Evolutionary conservation across 2,888 invertebrate species (phyloP), one percentile per base, ranked within the genome.

Genomic region (Drosophila siamana): DNA sequence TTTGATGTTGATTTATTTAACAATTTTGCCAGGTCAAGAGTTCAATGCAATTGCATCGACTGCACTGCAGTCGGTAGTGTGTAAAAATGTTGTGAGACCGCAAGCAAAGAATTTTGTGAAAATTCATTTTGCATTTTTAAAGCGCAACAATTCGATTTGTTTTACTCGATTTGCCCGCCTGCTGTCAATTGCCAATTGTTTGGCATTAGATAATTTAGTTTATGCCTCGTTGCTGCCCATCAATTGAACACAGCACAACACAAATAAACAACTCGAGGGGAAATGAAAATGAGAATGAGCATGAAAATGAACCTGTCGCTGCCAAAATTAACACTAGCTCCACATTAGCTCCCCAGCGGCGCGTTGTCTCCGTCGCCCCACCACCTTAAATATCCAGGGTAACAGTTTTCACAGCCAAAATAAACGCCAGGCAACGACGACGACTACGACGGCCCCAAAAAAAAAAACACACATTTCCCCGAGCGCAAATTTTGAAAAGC

Each of bases 1-100:
- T 82, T 69, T 74, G 86, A 86, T 86, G 86, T 81, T 82, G 82
- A 82, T 83, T 83, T 83, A 83, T 83, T 83, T 85, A 79, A 82
- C 86, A 81, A 83, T 87, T 85, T 83, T 73, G 82, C 82, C 67
- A 68, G 79, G 79, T 65, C 59, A 64, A 63, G 43, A 66, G 76
- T 76, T 63, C 52, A 59, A 22, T 38, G 40, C 52, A 33, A 43
- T 40, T 26, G 54, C 22, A 16, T n/a, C n/a, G n/a, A n/a, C n/a
- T n/a, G n/a, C n/a, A n/a, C n/a, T n/a, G n/a, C n/a, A n/a, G n/a
- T n/a, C n/a, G n/a, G n/a, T n/a, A n/a, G n/a, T 36, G 38, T 36
- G 6, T 15, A 30, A 11, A 55, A 51, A 30, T 40, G 26, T 48
- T 47, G 46, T 26, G 13, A 36, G 15, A 8, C n/a, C n/a, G n/a